Evolutionary conservation across 2,888 invertebrate species (phyloP).

Genomic region (Tineola bisselliella): DNA sequence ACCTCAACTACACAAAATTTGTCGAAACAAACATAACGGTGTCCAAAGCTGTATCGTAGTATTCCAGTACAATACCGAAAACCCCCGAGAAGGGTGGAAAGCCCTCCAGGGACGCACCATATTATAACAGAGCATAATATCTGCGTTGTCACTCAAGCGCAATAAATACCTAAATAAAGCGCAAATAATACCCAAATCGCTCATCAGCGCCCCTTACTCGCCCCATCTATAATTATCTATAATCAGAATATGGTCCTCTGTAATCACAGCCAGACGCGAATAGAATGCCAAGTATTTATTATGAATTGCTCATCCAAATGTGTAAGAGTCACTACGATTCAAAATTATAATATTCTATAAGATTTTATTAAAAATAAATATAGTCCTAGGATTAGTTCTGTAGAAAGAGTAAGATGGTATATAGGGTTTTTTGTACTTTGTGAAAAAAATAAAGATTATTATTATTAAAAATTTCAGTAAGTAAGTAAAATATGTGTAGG

Average conservation of each 20-base stretch:
- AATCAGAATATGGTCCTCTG: constrained; percentile 30
- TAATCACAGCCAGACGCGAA: constrained; percentile 35
- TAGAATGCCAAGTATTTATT: constrained; percentile 15
- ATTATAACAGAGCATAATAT: constrained; percentile 55
- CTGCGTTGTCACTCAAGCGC: constrained; percentile 67
- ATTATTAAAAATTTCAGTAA: too few species aligned
- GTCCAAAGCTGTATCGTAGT: neutral
- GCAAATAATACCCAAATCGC: constrained; percentile 74
- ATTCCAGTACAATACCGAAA: neutral
- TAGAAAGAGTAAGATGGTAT: too few species aligned
- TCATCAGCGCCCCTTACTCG: constrained; percentile 50
- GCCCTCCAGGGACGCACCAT: constrained; percentile 45
- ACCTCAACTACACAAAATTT: neutral
- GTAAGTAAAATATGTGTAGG: too few species aligned
- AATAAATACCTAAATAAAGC: constrained; percentile 74
- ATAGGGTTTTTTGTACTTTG: too few species aligned
- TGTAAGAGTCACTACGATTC: neutral
- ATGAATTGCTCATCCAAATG: constrained; percentile 10
- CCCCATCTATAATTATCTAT: constrained; percentile 60
- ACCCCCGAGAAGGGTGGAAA: constrained; percentile 30
- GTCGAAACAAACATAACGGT: neutral
- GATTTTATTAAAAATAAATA: too few species aligned
- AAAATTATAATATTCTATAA: neutral
- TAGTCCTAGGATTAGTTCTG: too few species aligned
- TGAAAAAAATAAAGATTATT: too few species aligned